Evolutionary conservation across 30 jellyfish, hydroid and myxozoan species (phyloP), one percentile per base, ranked within the genome.

Genomic region (Catostylus mosaicus): DNA sequence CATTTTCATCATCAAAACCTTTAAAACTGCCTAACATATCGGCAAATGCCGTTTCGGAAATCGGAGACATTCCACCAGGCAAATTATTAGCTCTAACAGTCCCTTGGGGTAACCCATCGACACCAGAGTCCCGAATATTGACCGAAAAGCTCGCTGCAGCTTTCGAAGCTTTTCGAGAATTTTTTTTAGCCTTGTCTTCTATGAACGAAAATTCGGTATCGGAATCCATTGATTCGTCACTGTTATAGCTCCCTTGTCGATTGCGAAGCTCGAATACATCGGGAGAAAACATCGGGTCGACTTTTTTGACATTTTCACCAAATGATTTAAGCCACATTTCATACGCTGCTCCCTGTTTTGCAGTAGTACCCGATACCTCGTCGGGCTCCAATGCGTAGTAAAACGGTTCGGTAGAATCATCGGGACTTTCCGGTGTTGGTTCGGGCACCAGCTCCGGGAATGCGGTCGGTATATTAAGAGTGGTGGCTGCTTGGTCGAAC

Each of bases 151-250:
- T 37, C 26, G 62, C 23, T 8, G 75, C 86, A 18, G 26, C 66
- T 67, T 76, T 86, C 81, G 37, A 26, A 36, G 59, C 60, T 34
- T 56, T 37, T 18, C 70, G 56, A 26, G 85, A 86, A 65, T 45
- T 47, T 40, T 19, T 52, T 63, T 46, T 75, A 7, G 51, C 66
- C 26, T 68, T 86, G 90, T 86, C 96, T 57, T 86, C 96, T 33
- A 86, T 86, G 40, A 86, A 86, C 29, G 90, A 86, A 75, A 86
- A 86, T 29, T 88, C 96, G 1, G 88, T 79, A 73, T 88, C 96
- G 20, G 96, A 79, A 37, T 79, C 92, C 82, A 88, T 88, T 2
- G 92, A 79, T 73, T 88, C 96, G 35, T 88, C 96, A 48, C 96
- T 88, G 62, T 88, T 69, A 52, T 86, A 86, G 54, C 88, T 43